These are phyloP conservation scores for Pterocles gutturalis DNA, from an alignment of 2,113 vertebrate species.

Conservation along the genomic window DNA sequence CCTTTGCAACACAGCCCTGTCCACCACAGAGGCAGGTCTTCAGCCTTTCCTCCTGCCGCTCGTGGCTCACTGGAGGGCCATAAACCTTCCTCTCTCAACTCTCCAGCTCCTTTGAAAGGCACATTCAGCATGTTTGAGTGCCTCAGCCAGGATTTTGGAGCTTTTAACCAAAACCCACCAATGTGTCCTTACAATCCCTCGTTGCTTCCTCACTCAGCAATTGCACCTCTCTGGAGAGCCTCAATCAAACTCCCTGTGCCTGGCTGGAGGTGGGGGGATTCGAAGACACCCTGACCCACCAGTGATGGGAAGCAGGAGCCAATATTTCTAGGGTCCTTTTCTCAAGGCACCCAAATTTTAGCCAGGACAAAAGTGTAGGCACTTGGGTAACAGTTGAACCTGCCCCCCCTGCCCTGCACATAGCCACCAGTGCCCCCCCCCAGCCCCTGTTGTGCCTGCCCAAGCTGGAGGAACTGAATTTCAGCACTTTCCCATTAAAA, in stretches of 20 bases:
- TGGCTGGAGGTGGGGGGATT: neutral
- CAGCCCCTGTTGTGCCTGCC: neutral
- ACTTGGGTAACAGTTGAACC: neutral
- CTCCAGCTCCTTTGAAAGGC: neutral
- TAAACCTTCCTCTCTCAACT: neutral
- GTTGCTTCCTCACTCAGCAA: neutral
- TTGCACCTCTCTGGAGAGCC: neutral
- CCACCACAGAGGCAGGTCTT: neutral
- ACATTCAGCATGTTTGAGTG: neutral
- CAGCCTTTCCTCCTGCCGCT: neutral
- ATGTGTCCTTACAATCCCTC: neutral
- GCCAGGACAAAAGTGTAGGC: neutral
- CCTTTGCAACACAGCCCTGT: neutral
- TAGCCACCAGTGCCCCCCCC: neutral
- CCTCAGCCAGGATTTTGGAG: neutral
- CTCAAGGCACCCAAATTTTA: neutral
- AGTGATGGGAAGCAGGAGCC: neutral
- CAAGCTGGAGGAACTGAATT: neutral
- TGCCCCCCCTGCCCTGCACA: too few relatives aligned
- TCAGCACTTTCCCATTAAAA: neutral
- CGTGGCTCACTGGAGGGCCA: neutral
- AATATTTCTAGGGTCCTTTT: neutral
- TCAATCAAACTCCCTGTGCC: neutral
- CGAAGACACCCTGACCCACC: neutral
- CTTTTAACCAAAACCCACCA: neutral